A percentile compares a stretch with the other conserved stretches of the same genome.
These are phyloP conservation scores for Sapajus apella DNA, from an alignment of 2,113 vertebrate genomes.

Conservation along the genomic window DNA sequence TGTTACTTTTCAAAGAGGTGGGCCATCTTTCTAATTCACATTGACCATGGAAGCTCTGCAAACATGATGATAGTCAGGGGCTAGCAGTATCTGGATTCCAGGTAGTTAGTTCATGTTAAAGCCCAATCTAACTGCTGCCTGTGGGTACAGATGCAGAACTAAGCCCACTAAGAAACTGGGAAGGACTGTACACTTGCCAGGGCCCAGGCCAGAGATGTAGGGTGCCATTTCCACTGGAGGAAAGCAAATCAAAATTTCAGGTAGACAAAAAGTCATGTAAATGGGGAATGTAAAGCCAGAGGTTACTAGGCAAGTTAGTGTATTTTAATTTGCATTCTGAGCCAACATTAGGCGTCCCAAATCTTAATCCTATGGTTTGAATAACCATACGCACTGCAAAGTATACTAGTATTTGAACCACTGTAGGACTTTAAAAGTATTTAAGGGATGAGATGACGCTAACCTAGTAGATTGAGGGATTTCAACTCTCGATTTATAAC, in stretches of 20 bases:
- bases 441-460: too few species aligned
- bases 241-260: neutral
- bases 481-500: neutral
- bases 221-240: neutral
- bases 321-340: neutral
- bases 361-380: neutral
- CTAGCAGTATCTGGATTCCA: neutral
- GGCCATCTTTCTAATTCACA: neutral
- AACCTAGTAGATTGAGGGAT: neutral
- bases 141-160: neutral
- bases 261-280: neutral
- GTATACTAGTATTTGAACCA: neutral
- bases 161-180: neutral
- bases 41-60: neutral
- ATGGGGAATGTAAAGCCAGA: neutral
- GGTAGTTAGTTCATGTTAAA: neutral
- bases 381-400: neutral
- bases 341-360: neutral
- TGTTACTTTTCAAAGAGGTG: neutral
- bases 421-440: neutral
- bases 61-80: neutral
- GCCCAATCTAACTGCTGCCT: neutral
- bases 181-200: neutral
- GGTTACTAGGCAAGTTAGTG: neutral
- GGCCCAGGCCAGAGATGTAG: neutral